Conservation (phyloP, 92 coral and sea anemone genomes). For the Ricordea florida region DNA sequence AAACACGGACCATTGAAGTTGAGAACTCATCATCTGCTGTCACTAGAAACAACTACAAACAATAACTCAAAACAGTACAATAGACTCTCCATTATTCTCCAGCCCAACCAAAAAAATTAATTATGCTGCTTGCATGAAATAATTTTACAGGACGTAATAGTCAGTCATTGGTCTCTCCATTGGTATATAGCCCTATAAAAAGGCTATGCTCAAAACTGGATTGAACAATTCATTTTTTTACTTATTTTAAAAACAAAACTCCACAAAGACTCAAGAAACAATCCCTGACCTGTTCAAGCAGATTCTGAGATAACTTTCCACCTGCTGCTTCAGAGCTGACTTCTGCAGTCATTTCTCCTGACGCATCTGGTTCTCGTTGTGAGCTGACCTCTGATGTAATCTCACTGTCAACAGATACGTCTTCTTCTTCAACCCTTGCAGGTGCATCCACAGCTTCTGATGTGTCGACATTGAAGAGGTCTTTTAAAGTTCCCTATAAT, state of each 20-base stretch:
- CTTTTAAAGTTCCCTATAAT: slow-evolving; percentile 73
- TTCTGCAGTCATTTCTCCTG: slow-evolving; percentile 28
- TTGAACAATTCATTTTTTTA: too few species aligned
- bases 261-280: too few species aligned
- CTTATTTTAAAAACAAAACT: too few species aligned
- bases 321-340: background rate
- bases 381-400: slow-evolving; percentile 15
- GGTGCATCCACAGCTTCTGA: slow-evolving; percentile 38
- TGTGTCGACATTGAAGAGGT: slow-evolving; percentile 70
- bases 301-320: slow-evolving; percentile 59
- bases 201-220: too few species aligned
- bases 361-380: slow-evolving; percentile 20
- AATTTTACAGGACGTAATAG: too few species aligned
- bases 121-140: too few species aligned
- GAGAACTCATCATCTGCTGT: slow-evolving; percentile 43
- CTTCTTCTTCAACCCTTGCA: background rate
- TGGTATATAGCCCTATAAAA: too few species aligned
- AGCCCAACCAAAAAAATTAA: too few species aligned
- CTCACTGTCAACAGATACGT: background rate
- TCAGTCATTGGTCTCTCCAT: too few species aligned
- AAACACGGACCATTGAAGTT: slow-evolving; percentile 81
- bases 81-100: too few species aligned
- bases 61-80: too few species aligned
- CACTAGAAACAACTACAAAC: too few species aligned
- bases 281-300: slow-evolving; percentile 76